Evolutionary conservation across 2,888 invertebrate genomes (phyloP).

Genomic region (Listrodromus nycthemerus): DNA sequence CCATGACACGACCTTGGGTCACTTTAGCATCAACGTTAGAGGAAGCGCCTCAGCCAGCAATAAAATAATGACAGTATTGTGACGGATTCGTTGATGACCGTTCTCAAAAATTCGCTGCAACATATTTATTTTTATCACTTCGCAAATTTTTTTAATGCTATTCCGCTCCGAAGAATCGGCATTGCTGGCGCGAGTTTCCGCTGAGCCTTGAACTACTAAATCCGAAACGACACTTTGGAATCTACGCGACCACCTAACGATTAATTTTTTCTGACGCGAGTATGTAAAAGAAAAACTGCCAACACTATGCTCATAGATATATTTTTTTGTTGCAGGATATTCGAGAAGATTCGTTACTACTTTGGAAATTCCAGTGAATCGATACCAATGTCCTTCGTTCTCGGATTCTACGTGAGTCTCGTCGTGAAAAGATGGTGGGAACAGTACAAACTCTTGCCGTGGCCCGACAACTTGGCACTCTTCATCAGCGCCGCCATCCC

Average conservation of each 20-base stretch:
- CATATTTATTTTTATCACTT: slow-evolving; percentile 8
- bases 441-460: slow-evolving; percentile 95
- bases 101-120: slow-evolving; percentile 23
- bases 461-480: slow-evolving; percentile 96
- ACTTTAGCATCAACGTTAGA: slow-evolving; percentile 53
- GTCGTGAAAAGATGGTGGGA: slow-evolving; percentile 98
- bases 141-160: not conserved
- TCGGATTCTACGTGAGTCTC: slow-evolving; percentile 97
- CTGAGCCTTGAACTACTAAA: slow-evolving; percentile 59
- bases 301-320: not conserved
- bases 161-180: slow-evolving; percentile 3
- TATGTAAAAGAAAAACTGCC: slow-evolving; percentile 32
- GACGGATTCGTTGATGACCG: slow-evolving; percentile 7
- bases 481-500: slow-evolving; percentile 96
- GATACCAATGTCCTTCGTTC: slow-evolving; percentile 97
- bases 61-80: not conserved
- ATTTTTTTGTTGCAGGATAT: slow-evolving; percentile 88
- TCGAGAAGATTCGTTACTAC: slow-evolving; percentile 94
- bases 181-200: slow-evolving; percentile 30
- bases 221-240: slow-evolving; percentile 22
- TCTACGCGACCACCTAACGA: not conserved
- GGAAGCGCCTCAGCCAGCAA: slow-evolving; percentile 10
- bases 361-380: slow-evolving; percentile 95
- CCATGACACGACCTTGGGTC: slow-evolving; percentile 62
- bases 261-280: slow-evolving; percentile 15